These are phyloP conservation scores for cattle (Bos taurus) DNA, from an alignment of 2,113 vertebrate genomes.

Conservation along the genomic window DNA sequence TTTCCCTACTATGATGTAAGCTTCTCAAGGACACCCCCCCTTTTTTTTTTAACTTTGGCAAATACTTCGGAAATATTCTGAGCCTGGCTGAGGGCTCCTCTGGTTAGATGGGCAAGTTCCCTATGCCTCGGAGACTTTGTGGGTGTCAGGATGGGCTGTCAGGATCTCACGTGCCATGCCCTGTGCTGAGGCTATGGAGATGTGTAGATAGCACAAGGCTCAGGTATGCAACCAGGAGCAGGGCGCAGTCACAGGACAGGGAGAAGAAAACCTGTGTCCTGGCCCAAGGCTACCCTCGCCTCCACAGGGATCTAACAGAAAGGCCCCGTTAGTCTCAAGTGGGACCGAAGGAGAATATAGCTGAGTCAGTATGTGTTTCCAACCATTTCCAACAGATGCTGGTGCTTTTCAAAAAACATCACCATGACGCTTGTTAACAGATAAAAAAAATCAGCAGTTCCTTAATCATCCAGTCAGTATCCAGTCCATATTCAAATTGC, in stretches of 20 bases:
- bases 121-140: background rate
- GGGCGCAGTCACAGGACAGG: background rate
- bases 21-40: background rate
- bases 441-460: background rate
- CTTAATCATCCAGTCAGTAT: background rate
- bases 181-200: background rate
- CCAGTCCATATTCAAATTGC: background rate
- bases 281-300: background rate
- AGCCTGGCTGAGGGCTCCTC: background rate
- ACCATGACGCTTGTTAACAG: background rate
- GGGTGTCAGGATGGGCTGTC: background rate
- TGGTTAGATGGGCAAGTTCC: background rate
- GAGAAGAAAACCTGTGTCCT: background rate
- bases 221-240: background rate
- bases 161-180: background rate
- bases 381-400: background rate
- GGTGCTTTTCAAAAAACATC: background rate
- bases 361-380: background rate
- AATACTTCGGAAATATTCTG: background rate
- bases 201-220: background rate
- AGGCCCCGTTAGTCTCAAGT: background rate
- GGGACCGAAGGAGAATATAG: background rate
- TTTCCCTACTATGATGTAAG: background rate
- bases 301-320: background rate
- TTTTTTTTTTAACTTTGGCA: background rate